Evolutionary conservation across 2,888 invertebrate species (phyloP).

Genomic region (Stenichneumon culpator): DNA sequence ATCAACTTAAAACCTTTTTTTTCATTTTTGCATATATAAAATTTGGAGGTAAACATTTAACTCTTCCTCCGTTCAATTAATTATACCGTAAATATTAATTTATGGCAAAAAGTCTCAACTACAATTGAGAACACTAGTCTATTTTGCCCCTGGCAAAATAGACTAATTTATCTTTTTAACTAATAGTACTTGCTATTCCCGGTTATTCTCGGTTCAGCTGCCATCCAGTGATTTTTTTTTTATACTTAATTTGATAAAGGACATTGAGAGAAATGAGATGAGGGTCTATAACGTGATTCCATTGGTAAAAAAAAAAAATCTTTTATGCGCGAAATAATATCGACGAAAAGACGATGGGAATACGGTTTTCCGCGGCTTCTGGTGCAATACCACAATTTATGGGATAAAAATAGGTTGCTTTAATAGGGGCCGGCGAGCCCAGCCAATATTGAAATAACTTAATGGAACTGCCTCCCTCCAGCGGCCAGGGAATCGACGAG

Average conservation of each 20-base stretch:
- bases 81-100: too few relatives aligned
- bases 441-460: slow-evolving; percentile 69
- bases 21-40: neutral
- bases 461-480: slow-evolving; percentile 57
- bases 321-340: slow-evolving; percentile 8
- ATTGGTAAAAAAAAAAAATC: neutral
- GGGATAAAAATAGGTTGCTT: slow-evolving; percentile 42
- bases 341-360: slow-evolving; percentile 14
- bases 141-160: neutral
- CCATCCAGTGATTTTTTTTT: neutral
- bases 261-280: neutral
- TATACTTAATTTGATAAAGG: neutral
- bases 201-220: neutral
- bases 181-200: neutral
- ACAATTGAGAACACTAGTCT: neutral
- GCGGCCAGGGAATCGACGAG: slow-evolving; percentile 58
- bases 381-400: slow-evolving; percentile 36
- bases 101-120: too few relatives aligned
- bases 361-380: slow-evolving; percentile 35
- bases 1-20: neutral
- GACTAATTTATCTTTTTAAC: too few relatives aligned
- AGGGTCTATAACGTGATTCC: slow-evolving; percentile 6
- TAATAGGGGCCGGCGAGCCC: slow-evolving; percentile 60
- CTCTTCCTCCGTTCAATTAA: neutral
- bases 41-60: neutral